Evolutionary conservation across 2,113 vertebrate species (phyloP), one percentile per base, ranked within the genome.

Genomic region (Syngnathus scovelli): DNA sequence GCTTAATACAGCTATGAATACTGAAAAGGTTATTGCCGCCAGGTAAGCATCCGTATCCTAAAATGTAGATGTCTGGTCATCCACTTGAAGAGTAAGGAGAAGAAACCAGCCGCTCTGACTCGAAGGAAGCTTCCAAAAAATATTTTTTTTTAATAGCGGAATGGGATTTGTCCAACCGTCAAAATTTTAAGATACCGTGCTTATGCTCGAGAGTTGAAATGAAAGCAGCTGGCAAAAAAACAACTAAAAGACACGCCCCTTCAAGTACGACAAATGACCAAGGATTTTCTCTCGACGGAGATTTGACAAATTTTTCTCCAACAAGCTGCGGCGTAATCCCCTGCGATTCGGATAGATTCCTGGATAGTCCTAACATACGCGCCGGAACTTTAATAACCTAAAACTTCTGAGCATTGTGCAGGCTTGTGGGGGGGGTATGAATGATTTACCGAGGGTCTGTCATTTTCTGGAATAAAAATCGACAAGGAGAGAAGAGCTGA

Each of bases 231-330:
- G 27, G 27, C 27, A 33, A 33, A 33, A 33, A 33, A 33, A 33
- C 27, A 33, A 33, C 27, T 33, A 33, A 33, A 0, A 33, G 27
- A 33, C 27, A 33, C 27, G 27, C 27, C 27, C 3, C 27, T 33
- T 33, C 21, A 70, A 73, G 72, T 23, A 66, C 70, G 71, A 72
- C 79, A 88, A 85, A 86, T 80, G 71, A 87, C 77, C 79, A 68
- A 76, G 76, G 78, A 75, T 67, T 76, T 75, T 82, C 75, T 83
- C 83, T 81, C 79, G 71, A 81, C 80, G 78, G 83, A 80, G 77
- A 81, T 78, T 68, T 54, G 48, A 61, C 73, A 89, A 83, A 89
- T 86, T 87, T 82, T 85, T 83, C 82, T 83, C 78, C 83, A 67
- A 83, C 74, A 77, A 73, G 67, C 74, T 74, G 74, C 27, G 27